phyloP scores from a whole-genome alignment of 2,888 invertebrate genomes.

The Hemaris fuciformis region DNA sequence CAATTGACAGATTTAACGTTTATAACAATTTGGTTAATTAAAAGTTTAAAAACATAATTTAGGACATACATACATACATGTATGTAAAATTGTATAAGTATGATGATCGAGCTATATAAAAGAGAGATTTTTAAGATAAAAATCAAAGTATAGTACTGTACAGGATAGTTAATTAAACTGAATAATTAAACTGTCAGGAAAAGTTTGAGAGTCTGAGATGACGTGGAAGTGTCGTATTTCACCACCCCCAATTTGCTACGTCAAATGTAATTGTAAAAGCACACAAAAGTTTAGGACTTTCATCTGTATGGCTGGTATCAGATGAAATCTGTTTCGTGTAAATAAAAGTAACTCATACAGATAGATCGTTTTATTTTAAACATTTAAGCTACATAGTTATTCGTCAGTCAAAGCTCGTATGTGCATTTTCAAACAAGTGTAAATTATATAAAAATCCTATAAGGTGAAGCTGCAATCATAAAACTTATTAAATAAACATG shows the following conservation, averaged over 20 bases:
- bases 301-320: constrained; percentile 4
- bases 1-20: no score
- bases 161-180: no score
- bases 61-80: no score
- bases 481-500: no score
- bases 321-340: background rate
- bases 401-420: constrained; percentile 9
- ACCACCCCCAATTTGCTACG: background rate
- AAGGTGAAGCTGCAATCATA: background rate
- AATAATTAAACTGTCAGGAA: background rate
- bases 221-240: constrained; percentile 15
- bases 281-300: background rate
- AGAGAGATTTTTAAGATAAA: background rate
- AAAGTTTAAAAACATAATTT: no score
- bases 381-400: constrained; percentile 9
- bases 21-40: no score
- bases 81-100: no score
- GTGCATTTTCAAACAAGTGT: background rate
- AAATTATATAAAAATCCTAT: background rate
- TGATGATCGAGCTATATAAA: no score
- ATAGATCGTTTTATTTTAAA: constrained; percentile 19
- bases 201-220: background rate
- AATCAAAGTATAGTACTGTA: background rate
- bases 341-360: constrained; percentile 6
- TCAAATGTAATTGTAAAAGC: background rate